Base-by-base conservation (phyloP, 2,797 vertebrate species). In the Pelochelys cantorii region DNA sequence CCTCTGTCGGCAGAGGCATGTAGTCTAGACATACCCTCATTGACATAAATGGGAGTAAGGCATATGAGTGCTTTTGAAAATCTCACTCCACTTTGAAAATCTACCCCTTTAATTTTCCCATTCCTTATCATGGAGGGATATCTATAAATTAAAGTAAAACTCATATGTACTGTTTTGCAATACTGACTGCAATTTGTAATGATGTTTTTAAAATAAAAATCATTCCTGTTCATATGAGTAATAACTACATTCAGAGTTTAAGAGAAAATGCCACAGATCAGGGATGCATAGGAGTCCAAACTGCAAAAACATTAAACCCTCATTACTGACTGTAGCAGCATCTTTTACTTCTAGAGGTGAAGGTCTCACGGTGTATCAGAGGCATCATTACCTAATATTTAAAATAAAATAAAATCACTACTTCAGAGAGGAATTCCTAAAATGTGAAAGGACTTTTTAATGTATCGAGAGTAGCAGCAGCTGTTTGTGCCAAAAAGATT, bases 401-500 rank as follows among this genome's bases (percentile, higher is more conserved):
- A 95, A 94, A 96, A 87, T 81, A 94, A 95, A 97, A 96, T 90
- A 97, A 96, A 97, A 96, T 74, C 54, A 96, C 82, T 85, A 93
- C 96, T 94, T 97, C 92, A 60, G 81, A 83, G 84, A 97, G 80
- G 83, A 96, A 94, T 90, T 97, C 87, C 91, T 97, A 94, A 97
- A 97, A 94, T 95, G 95, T 95, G 91, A 97, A 95, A 93, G 87
- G 90, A 81, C 94, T 62, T 90, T 95, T 92, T 90, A 90, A 60
- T 4, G 52, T 96, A 95, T 97, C 97, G 97, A 96, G 81, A 96
- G 95, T 55, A 96, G 96, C 97, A 96, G 96, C 97, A 97, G 95
- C 96, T 97, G 96, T 74, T 97, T 96, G 98, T 90, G 91, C 96
- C 96, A 97, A 95, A 94, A 95, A 96, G 93, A 95, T 97, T 95